phyloP scores from a whole-genome alignment of 1,140 invertebrate species.

The Drosophila insularis region DNA sequence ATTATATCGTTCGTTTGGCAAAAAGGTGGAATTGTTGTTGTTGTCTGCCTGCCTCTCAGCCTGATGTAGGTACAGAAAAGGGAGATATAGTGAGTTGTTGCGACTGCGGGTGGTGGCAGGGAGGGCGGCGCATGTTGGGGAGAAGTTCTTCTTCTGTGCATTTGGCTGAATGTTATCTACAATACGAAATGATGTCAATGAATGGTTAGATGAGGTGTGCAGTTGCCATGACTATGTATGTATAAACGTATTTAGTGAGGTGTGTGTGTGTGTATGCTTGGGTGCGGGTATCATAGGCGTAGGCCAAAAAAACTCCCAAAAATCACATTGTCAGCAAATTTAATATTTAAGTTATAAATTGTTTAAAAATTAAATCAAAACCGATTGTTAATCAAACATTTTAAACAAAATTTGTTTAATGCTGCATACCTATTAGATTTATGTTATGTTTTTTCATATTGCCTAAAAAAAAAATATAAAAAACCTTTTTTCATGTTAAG shows the following conservation, averaged over 20 bases:
- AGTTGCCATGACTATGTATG: neutral
- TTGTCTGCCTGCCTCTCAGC: neutral
- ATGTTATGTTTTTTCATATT: too few species aligned
- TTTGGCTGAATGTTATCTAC: slow-evolving; percentile 77
- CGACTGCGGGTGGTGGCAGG: neutral
- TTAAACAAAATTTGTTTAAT: too few species aligned
- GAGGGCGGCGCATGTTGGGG: neutral
- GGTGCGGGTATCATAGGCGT: neutral
- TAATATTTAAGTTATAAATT: too few species aligned
- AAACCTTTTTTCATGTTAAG: too few species aligned
- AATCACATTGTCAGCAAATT: too few species aligned
- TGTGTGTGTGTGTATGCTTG: slow-evolving; percentile 17
- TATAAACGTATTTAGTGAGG: neutral
- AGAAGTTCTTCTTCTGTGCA: slow-evolving; percentile 47
- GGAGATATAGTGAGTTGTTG: neutral
- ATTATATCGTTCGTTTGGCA: slow-evolving; percentile 58
- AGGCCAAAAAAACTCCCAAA: neutral
- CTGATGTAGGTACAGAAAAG: neutral
- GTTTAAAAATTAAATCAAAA: too few species aligned
- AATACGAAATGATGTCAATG: slow-evolving; percentile 75
- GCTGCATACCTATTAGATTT: too few species aligned
- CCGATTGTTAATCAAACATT: too few species aligned
- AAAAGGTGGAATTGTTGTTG: slow-evolving; percentile 43
- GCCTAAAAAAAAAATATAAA: too few species aligned
- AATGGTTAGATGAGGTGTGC: slow-evolving; percentile 76